Conservation (phyloP, 1,140 invertebrate species). For the Ips typographus region DNA sequence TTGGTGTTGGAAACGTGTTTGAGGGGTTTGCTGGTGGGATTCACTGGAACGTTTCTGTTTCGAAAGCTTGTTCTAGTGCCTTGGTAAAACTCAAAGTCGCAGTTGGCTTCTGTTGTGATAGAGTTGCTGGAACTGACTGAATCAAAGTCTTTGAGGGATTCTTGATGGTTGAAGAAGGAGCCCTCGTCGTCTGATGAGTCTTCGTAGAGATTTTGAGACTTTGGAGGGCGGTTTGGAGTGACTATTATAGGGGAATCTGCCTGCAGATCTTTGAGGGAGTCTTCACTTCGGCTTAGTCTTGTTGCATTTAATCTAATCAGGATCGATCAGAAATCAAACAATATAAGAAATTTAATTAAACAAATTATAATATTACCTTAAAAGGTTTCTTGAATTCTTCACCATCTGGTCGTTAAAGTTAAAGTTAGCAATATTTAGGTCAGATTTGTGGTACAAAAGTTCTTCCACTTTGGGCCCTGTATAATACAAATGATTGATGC, state of each 20-base stretch:
- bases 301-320: slow-evolving; percentile 40
- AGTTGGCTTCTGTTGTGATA: slow-evolving; percentile 66
- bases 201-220: slow-evolving; percentile 6
- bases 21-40: not conserved
- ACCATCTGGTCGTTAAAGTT: slow-evolving; percentile 29
- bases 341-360: not conserved
- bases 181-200: slow-evolving; percentile 53
- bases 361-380: slow-evolving; percentile 19
- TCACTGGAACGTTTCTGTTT: slow-evolving; percentile 15
- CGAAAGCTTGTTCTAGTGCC: slow-evolving; percentile 37
- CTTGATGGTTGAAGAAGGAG: slow-evolving; percentile 53
- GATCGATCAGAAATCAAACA: not conserved
- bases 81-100: slow-evolving; percentile 67
- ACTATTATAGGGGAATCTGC: slow-evolving; percentile 25
- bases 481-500: slow-evolving; percentile 31
- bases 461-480: slow-evolving; percentile 10
- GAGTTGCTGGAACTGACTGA: slow-evolving; percentile 60
- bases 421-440: slow-evolving; percentile 23
- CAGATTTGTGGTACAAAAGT: slow-evolving; percentile 26
- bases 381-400: slow-evolving; percentile 27
- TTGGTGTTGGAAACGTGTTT: slow-evolving; percentile 34
- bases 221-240: slow-evolving; percentile 24
- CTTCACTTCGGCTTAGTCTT: slow-evolving; percentile 47
- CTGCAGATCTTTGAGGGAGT: slow-evolving; percentile 43
- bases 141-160: slow-evolving; percentile 52